phyloP scores from a whole-genome alignment of 2,113 vertebrate genomes.

The Talpa occidentalis region DNA sequence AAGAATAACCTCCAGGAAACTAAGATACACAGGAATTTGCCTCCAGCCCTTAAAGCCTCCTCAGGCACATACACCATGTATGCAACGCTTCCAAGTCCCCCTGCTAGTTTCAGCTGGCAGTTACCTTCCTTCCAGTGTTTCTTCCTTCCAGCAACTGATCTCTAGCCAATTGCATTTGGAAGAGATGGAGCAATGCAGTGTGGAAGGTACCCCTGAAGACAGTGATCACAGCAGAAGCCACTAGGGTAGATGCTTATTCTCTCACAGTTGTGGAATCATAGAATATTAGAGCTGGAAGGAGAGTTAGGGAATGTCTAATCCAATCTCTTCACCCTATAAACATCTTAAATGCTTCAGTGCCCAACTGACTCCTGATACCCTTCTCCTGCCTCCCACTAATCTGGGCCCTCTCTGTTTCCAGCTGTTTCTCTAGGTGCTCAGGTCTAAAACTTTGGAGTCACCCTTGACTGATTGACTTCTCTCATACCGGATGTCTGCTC shows the following conservation, averaged over 20 bases:
- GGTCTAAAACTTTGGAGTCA: background rate
- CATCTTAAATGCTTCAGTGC: background rate
- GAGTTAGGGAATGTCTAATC: background rate
- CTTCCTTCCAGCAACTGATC: conserved; percentile 46
- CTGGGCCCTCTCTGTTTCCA: background rate
- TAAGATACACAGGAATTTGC: conserved; percentile 32
- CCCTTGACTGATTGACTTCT: background rate
- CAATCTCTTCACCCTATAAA: conserved; percentile 4
- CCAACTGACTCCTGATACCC: background rate
- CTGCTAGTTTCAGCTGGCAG: conserved; percentile 47
- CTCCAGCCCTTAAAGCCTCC: conserved; percentile 59
- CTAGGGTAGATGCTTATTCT: background rate
- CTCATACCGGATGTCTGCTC: background rate
- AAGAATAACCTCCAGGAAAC: conserved; percentile 55
- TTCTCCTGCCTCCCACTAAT: too few species aligned
- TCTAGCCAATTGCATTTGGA: conserved; percentile 41
- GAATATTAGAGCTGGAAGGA: background rate
- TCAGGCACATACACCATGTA: background rate
- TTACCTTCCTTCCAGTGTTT: conserved; percentile 28
- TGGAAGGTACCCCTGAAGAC: conserved; percentile 49
- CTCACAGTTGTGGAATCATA: background rate
- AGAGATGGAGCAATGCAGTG: conserved; percentile 5
- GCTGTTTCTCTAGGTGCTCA: background rate
- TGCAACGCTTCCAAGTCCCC: conserved; percentile 54
- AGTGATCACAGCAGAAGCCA: background rate